Percentiles rank a stretch among this genome's conserved stretches.
Evolutionary conservation across 1,140 invertebrate species (phyloP).

Genomic region (Maniola jurtina): DNA sequence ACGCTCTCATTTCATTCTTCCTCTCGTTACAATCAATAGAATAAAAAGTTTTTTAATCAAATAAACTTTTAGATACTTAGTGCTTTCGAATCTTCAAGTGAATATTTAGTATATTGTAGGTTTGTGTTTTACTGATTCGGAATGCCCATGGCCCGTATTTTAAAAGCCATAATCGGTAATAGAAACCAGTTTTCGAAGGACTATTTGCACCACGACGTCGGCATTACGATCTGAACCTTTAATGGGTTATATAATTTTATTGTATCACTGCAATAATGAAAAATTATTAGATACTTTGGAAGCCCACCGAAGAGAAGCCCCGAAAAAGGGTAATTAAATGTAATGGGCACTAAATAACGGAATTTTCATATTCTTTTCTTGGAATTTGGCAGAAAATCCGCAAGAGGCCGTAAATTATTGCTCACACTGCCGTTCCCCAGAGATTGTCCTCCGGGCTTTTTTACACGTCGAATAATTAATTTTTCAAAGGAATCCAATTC

Average conservation of each 20-base stretch:
- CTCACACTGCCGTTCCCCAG: conserved; percentile 13
- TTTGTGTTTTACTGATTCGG: no score
- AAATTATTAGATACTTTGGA: background rate
- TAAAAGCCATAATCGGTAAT: no score
- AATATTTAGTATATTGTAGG: no score
- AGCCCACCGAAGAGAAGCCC: background rate
- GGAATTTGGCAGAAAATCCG: conserved; percentile 6
- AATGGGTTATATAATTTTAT: background rate
- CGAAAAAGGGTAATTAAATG: conserved; percentile 3
- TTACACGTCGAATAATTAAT: conserved; percentile 14
- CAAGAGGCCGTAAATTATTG: conserved; percentile 22
- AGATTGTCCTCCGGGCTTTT: conserved; percentile 10
- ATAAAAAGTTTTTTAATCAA: no score
- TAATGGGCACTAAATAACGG: conserved; percentile 3
- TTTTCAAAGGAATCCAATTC: conserved; percentile 8
- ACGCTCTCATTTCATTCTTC: no score
- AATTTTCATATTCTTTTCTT: conserved; percentile 15
- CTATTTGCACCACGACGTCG: no score
- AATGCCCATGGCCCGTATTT: no score
- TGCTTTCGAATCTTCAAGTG: no score
- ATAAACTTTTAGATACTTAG: no score
- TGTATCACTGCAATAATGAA: conserved; percentile 2
- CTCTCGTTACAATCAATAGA: no score
- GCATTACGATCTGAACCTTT: no score
- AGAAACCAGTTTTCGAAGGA: no score